Evolutionary conservation across 1,140 invertebrate species (phyloP).

Genomic region (Heliconius nattereri): DNA sequence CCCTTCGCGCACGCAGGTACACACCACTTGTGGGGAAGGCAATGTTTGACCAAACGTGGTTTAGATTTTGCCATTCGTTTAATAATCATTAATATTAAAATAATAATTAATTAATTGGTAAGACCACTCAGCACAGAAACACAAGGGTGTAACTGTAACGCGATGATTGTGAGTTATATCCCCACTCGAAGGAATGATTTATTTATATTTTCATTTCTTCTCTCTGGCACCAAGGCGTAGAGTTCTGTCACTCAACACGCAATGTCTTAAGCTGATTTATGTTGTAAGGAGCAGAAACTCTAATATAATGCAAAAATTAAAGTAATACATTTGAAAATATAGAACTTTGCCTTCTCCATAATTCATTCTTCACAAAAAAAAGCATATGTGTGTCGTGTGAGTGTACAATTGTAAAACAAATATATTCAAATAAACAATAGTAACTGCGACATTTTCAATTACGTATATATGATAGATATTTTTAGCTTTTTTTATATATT

Average conservation of each 20-base stretch:
- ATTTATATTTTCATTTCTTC: too few relatives aligned
- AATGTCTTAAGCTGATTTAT: too few relatives aligned
- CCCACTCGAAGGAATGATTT: too few relatives aligned
- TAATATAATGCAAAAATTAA: too few relatives aligned
- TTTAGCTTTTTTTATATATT: neutral
- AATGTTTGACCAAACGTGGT: neutral
- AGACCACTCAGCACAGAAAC: too few relatives aligned
- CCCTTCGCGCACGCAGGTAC: slow-evolving; percentile 72
- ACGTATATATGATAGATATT: neutral
- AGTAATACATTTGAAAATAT: neutral
- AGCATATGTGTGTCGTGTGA: slow-evolving; percentile 31
- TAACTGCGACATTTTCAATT: neutral
- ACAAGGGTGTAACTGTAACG: too few relatives aligned
- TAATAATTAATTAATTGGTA: too few relatives aligned
- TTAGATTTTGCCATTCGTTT: too few relatives aligned
- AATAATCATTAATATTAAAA: too few relatives aligned
- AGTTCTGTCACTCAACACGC: too few relatives aligned
- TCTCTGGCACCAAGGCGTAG: too few relatives aligned
- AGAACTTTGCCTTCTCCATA: slow-evolving; percentile 29
- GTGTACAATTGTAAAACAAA: neutral
- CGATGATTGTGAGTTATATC: too few relatives aligned
- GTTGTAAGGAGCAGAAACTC: neutral
- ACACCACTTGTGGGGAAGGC: slow-evolving; percentile 14
- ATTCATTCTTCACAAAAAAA: slow-evolving; percentile 14
- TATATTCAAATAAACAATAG: neutral